phyloP scores from a whole-genome alignment of 2,888 invertebrate species.

The Pasiphila rectangulata region DNA sequence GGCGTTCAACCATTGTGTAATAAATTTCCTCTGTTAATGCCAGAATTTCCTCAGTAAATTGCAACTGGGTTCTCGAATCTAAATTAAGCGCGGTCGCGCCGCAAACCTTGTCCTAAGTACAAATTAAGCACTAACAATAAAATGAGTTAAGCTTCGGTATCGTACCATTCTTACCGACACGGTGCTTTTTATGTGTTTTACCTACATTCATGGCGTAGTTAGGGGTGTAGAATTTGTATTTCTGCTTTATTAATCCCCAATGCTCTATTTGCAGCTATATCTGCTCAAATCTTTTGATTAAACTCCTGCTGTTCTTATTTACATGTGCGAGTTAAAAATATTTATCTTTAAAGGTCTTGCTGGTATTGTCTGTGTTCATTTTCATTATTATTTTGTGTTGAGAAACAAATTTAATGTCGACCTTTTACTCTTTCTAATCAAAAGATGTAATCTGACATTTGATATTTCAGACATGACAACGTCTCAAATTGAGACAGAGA shows the following conservation, averaged over 20 bases:
- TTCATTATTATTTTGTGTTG: too few species aligned
- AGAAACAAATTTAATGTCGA: not conserved
- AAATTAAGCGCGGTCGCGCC: constrained; percentile 45
- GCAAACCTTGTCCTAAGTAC: constrained; percentile 41
- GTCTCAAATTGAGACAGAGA: constrained; percentile 94
- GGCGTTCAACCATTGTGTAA: constrained; percentile 18
- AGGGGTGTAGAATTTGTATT: constrained; percentile 21
- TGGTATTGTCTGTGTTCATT: too few species aligned
- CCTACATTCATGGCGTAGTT: constrained; percentile 26
- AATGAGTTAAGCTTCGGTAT: constrained; percentile 43
- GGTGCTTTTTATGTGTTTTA: constrained; percentile 27
- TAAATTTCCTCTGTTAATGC: constrained; percentile 35
- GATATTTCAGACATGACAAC: constrained; percentile 92
- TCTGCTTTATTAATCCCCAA: not conserved
- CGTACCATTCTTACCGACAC: constrained; percentile 28
- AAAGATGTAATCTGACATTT: not conserved
- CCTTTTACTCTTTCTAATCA: not conserved
- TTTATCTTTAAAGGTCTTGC: too few species aligned
- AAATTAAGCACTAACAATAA: constrained; percentile 53
- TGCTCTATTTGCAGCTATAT: not conserved
- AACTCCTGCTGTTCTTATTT: too few species aligned
- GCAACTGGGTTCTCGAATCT: constrained; percentile 38
- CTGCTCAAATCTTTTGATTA: not conserved
- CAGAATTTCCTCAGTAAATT: constrained; percentile 37
- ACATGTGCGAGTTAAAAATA: too few species aligned